Base-by-base conservation (phyloP, 2,113 vertebrate species). In the Chloropsis hardwickii region DNA sequence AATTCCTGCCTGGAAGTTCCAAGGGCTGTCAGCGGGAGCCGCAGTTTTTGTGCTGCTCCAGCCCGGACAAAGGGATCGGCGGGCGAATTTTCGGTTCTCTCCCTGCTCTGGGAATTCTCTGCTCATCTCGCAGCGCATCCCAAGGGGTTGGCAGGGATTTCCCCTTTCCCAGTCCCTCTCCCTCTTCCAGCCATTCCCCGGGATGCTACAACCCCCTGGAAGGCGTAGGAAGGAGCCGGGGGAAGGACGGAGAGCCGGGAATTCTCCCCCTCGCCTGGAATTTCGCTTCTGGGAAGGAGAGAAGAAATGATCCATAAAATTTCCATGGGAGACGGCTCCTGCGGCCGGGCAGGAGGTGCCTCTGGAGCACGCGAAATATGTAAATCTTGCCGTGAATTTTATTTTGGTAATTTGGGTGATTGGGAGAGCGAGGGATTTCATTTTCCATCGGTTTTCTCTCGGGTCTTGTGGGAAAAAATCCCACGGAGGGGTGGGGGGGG, bases 251-350 rank as follows among this genome's bases (percentile, higher is more conserved):
- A 27, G 17, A 53, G 29, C 9, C 1, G 9, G 15, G 81, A 82
- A 72, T 72, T 64, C 44, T 40, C 19, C 17, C 54, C 58, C 2
- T 37, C 3, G 17, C n/a, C 12, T 35, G 77, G 24, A 74, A 65
- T 91, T 93, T 94, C 21, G 74, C 93, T 94, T 64, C 53, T 39
- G 90, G 86, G 95, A 95, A 95, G 88, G 92, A 90, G 77, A 90
- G 45, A n/a, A 69, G 6, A 78, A 96, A 94, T 81, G 95, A 94
- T 70, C 94, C 82, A 53, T 42, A 47, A 94, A 91, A 37, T 93
- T 96, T 93, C 95, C 95, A 79, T 37, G 21, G 62, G 56, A 66
- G 11, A 27, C 8, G 12, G 40, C 50, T 56, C 21, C 28, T 9
- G 33, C 33, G 3, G 64, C 39, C 4, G 28, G 35, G 37, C 62